Conservation (phyloP, 2,113 vertebrate genomes). For the Aplodontia rufa region DNA sequence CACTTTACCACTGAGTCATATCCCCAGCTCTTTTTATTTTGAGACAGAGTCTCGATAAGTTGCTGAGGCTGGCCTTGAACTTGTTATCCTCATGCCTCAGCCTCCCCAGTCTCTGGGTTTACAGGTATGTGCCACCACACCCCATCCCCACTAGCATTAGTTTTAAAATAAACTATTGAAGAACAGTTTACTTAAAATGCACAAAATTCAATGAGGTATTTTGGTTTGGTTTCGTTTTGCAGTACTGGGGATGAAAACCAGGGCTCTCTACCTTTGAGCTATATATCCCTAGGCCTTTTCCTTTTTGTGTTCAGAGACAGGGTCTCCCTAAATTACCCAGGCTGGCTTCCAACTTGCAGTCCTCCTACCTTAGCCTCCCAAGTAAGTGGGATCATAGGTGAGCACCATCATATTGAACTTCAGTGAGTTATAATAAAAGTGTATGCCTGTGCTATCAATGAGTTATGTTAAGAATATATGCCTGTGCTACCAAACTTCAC, state of each 20-base stretch:
- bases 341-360: not conserved
- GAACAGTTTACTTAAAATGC: constrained; percentile 15
- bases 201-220: not conserved
- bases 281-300: too few species aligned
- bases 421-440: not conserved
- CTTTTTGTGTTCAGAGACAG: not conserved
- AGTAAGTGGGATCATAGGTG: not conserved
- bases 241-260: not conserved
- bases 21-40: too few species aligned
- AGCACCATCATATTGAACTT: not conserved
- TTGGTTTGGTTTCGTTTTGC: not conserved
- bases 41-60: too few species aligned
- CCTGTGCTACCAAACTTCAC: not conserved
- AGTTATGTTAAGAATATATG: not conserved
- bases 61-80: too few species aligned
- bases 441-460: not conserved
- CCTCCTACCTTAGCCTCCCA: not conserved
- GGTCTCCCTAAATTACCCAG: too few species aligned
- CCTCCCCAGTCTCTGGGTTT: too few species aligned
- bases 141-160: too few species aligned
- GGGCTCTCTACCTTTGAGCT: too few species aligned
- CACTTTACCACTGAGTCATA: not conserved
- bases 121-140: too few species aligned
- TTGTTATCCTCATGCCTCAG: too few species aligned
- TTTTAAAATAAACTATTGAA: not conserved